Evolutionary conservation across 2,888 invertebrate species (phyloP), one percentile per base, ranked within the genome.

Genomic region (Papilio elwesi): DNA sequence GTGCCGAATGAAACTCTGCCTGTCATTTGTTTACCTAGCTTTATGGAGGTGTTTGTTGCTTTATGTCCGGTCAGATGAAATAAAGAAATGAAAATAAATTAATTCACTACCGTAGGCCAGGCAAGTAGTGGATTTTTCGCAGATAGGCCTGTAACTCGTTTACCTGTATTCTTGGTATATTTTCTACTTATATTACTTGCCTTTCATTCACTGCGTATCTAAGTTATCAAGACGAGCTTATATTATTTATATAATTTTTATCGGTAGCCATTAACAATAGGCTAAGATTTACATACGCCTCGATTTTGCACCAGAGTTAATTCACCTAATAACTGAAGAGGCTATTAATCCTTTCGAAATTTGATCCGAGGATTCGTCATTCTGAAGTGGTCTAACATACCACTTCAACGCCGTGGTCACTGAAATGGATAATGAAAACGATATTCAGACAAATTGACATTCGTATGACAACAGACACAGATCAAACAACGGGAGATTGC

Each of bases 401-500:
- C 43, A 49, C 12, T 49, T 49, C 3, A 49, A 11, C 11, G 1
- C 13, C 9, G 16, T 48, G 16, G 12, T 6, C 6, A 49, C 48
- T 64, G 7, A 26, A 49, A 64, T 26, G 49, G 49, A 49, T 66
- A 57, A 47, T 43, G 11, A 16, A 48, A 66, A 67, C 9, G 13
- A 48, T 64, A 72, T 62, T 15, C 9, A 38, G 51, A 68, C 57
- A 73, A 68, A 73, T 68, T 65, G 68, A 55, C 66, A 74, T 76
- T 78, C 80, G 80, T 76, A 75, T 69, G 83, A 85, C 84, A 83
- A 78, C 78, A 77, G 75, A 76, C 78, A 76, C 63, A 68, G 59
- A 71, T 72, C 83, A 84, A 86, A 84, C 81, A 80, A 79, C 76
- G 79, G 79, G 83, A 80, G 83, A 84, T 84, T 82, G 82, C 77